Conservation (phyloP, 2,797 vertebrate species). For the Monodelphis domestica region DNA sequence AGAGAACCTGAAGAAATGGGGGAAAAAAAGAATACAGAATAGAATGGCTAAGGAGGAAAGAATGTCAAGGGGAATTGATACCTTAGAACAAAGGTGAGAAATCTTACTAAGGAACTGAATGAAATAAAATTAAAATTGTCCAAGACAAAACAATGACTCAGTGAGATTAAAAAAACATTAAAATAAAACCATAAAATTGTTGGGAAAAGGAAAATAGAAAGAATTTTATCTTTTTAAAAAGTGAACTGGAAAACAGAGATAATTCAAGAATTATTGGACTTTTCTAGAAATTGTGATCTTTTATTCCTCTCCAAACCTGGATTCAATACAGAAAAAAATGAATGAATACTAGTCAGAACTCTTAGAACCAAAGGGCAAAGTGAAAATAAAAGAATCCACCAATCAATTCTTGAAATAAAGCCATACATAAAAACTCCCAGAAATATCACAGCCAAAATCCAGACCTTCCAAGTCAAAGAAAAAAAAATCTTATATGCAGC, state of each 20-base stretch:
- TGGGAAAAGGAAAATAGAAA: neutral
- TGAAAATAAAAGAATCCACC: neutral
- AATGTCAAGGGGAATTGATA: neutral
- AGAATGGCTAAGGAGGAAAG: neutral
- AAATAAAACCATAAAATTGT: neutral
- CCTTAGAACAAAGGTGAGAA: neutral
- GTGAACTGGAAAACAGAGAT: neutral
- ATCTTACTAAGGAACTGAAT: neutral
- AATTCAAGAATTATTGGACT: neutral
- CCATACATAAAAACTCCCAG: neutral
- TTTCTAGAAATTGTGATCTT: neutral
- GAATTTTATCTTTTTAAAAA: neutral
- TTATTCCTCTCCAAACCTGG: neutral
- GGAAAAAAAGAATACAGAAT: neutral
- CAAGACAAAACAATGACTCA: neutral
- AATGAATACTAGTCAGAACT: neutral
- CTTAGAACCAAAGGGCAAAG: neutral
- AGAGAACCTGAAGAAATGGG: neutral
- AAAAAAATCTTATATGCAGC: neutral
- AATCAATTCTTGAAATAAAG: neutral
- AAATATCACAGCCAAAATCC: neutral
- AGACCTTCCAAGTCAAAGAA: neutral
- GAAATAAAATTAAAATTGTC: neutral
- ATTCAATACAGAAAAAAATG: neutral
- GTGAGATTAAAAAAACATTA: neutral